Evolutionary conservation across 2,888 invertebrate species (phyloP).

Genomic region (Melanotus villosus): DNA sequence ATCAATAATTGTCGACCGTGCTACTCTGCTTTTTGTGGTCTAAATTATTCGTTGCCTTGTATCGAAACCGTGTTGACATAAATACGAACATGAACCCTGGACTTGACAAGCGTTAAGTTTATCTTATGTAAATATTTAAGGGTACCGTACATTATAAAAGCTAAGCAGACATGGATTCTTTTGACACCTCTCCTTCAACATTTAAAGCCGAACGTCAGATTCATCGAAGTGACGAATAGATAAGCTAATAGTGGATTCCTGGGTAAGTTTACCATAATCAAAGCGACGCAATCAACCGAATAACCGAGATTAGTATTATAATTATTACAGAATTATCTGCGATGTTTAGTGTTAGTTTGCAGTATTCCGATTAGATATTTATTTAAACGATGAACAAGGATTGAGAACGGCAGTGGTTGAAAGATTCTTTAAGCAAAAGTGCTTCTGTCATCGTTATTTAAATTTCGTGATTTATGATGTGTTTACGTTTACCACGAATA

Average conservation of each 20-base stretch:
- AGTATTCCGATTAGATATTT: no score
- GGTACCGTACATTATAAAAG: neutral
- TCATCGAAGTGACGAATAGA: slow-evolving; percentile 27
- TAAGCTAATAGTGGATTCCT: slow-evolving; percentile 29
- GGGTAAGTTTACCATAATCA: slow-evolving; percentile 19
- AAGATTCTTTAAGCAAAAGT: no score
- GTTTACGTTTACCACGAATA: no score
- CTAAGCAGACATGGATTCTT: neutral
- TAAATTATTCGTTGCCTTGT: slow-evolving; percentile 11
- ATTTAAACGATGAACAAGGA: no score
- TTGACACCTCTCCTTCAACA: slow-evolving; percentile 10
- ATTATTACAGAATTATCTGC: no score
- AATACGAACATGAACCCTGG: neutral
- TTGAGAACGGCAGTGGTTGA: no score
- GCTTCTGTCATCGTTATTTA: no score
- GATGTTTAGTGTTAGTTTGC: no score
- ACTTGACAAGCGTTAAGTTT: neutral
- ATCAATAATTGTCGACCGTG: slow-evolving; percentile 25
- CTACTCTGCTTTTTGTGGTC: neutral
- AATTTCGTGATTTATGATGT: no score
- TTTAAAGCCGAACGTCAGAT: slow-evolving; percentile 21
- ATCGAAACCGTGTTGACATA: slow-evolving; percentile 8
- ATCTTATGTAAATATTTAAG: no score
- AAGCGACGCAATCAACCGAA: slow-evolving; percentile 32
- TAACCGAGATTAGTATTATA: slow-evolving; percentile 40